Conservation (phyloP, 1,140 invertebrate genomes). For the Ephestia elutella region DNA sequence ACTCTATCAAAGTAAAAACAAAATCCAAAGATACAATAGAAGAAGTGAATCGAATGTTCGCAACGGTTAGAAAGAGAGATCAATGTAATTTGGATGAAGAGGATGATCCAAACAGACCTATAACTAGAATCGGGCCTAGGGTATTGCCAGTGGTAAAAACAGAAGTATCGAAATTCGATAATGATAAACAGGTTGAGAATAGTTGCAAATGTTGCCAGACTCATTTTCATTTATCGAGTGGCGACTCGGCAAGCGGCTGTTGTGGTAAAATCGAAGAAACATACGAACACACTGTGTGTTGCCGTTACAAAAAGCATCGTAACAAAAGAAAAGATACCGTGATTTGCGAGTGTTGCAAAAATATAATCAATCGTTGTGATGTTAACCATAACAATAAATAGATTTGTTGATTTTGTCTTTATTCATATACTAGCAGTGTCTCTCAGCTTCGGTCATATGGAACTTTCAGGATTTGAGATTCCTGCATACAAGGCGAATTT, state of each 20-base stretch:
- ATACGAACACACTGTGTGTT: slow-evolving; percentile 33
- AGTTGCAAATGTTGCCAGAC: slow-evolving; percentile 38
- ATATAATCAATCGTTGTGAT: slow-evolving; percentile 1
- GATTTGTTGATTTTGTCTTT: not conserved
- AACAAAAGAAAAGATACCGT: slow-evolving; percentile 13
- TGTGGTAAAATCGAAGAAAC: slow-evolving; percentile 22
- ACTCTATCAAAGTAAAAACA: slow-evolving; percentile 49
- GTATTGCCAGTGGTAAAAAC: slow-evolving; percentile 59
- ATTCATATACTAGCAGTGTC: too few species aligned
- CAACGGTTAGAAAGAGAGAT: slow-evolving; percentile 39
- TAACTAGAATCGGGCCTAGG: slow-evolving; percentile 48
- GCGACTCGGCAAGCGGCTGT: slow-evolving; percentile 39
- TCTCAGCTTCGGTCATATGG: too few species aligned
- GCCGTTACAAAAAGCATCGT: slow-evolving; percentile 25
- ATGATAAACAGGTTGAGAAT: slow-evolving; percentile 10
- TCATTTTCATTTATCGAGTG: slow-evolving; percentile 42
- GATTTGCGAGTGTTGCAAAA: slow-evolving; percentile 25
- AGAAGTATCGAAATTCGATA: slow-evolving; percentile 12
- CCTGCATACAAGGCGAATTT: too few species aligned
- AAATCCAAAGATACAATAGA: slow-evolving; percentile 57
- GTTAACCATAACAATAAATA: not conserved
- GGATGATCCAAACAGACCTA: slow-evolving; percentile 35
- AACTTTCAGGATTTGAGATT: too few species aligned
- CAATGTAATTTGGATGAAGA: slow-evolving; percentile 15
- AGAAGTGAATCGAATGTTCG: slow-evolving; percentile 64